These are phyloP conservation scores for Allolobophora icterica DNA, from an alignment of 2,888 invertebrate genomes.

Conservation along the genomic window DNA sequence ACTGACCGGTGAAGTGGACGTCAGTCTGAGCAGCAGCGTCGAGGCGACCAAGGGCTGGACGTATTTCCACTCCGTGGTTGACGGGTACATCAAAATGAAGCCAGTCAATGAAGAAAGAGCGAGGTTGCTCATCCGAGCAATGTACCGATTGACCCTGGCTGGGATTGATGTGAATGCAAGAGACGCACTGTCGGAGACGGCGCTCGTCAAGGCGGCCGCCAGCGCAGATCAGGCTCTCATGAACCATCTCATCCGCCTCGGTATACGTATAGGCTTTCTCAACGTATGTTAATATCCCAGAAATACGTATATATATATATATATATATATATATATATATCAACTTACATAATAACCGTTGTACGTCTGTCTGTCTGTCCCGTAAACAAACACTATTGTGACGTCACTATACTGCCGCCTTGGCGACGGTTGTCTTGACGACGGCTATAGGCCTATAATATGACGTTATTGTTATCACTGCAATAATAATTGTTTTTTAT, in stretches of 20 bases:
- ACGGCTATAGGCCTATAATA: too few species aligned
- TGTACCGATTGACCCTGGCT: conserved; percentile 52
- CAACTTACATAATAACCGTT: too few species aligned
- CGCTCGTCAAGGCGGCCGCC: conserved; percentile 37
- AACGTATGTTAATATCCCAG: too few species aligned
- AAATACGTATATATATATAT: not conserved
- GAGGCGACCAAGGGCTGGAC: conserved; percentile 48
- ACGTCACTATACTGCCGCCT: too few species aligned
- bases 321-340: too few species aligned
- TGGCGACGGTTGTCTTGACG: too few species aligned
- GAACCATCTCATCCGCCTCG: conserved; percentile 51
- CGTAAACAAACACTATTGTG: too few species aligned
- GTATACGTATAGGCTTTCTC: conserved; percentile 40
- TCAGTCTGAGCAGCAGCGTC: conserved; percentile 44
- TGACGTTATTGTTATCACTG: too few species aligned
- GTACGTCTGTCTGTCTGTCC: too few species aligned
- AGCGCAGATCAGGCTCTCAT: conserved; percentile 49
- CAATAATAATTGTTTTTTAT: too few species aligned
- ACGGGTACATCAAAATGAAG: conserved; percentile 43
- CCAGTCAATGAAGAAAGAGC: conserved; percentile 43
- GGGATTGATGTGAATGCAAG: conserved; percentile 52
- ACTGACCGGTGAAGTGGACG: conserved; percentile 45
- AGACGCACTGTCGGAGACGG: conserved; percentile 46
- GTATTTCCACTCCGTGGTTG: conserved; percentile 50
- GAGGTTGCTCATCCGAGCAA: conserved; percentile 47